Percentiles rank a stretch among this genome's conserved stretches.
phyloP scores from a whole-genome alignment of 2,888 invertebrate species.

The Syrista parreyssii region DNA sequence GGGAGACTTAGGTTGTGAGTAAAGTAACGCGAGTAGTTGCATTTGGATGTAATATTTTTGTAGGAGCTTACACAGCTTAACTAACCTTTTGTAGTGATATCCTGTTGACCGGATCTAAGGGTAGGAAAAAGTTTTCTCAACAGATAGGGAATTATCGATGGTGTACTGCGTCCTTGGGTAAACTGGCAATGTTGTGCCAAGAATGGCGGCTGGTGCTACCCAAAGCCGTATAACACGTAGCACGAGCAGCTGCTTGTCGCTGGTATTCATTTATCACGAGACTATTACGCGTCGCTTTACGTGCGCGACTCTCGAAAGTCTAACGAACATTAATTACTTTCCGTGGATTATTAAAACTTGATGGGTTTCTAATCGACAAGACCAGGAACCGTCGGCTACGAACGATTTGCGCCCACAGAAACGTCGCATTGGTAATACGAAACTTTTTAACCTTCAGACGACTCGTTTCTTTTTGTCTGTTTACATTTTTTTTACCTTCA shows the following conservation, averaged over 20 bases:
- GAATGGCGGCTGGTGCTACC: neutral
- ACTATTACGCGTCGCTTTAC: constrained; percentile 4
- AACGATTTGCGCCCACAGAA: neutral
- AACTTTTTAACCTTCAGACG: neutral
- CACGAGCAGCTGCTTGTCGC: constrained; percentile 1
- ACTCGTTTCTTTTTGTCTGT: neutral
- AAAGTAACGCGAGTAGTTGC: neutral
- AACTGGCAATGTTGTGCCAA: neutral
- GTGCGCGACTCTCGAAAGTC: neutral
- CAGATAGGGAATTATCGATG: neutral
- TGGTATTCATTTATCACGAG: neutral
- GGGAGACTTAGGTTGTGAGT: neutral
- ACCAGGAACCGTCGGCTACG: neutral
- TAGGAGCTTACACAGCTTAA: neutral
- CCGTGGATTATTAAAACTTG: neutral
- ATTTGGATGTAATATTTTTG: neutral
- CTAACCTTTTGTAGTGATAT: no score
- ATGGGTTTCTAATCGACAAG: neutral
- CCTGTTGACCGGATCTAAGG: neutral
- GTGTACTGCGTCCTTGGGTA: neutral
- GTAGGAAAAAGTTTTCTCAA: neutral
- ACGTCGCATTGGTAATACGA: neutral
- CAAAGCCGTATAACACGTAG: neutral
- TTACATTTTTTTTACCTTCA: neutral
- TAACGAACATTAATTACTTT: constrained; percentile 4